These are phyloP conservation scores for Coptodon rendalli DNA, from an alignment of 2,113 vertebrate species.

Conservation along the genomic window DNA sequence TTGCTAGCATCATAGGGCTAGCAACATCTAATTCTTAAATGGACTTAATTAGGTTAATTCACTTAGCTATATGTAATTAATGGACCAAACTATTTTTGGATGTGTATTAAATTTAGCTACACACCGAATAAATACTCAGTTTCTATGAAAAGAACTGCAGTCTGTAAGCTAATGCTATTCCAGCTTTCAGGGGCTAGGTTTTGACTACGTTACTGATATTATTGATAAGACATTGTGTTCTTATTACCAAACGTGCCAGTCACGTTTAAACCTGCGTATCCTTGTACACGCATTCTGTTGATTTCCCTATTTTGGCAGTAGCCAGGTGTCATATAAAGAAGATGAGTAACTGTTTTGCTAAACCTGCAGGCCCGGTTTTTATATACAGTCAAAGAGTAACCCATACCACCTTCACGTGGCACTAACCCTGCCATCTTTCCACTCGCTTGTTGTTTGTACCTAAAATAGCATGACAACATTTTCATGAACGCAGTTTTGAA, in stretches of 20 bases:
- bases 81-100: not conserved
- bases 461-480: not conserved
- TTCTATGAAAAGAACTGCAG: not conserved
- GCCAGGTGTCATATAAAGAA: not conserved
- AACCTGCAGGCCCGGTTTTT: not conserved
- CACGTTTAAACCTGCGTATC: not conserved
- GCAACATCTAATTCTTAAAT: not conserved
- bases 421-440: not conserved
- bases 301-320: not conserved
- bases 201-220: not conserved
- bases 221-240: not conserved
- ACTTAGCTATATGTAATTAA: not conserved
- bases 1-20: not conserved
- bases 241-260: not conserved
- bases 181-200: not conserved
- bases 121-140: not conserved
- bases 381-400: not conserved
- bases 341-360: not conserved
- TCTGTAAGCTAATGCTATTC: not conserved
- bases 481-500: not conserved
- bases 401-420: not conserved
- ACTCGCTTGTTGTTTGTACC: not conserved
- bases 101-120: not conserved
- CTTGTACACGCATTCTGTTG: not conserved
- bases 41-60: not conserved